Conservation (phyloP, 2,113 vertebrate species). For the Dunckerocampus dactyliophorus region DNA sequence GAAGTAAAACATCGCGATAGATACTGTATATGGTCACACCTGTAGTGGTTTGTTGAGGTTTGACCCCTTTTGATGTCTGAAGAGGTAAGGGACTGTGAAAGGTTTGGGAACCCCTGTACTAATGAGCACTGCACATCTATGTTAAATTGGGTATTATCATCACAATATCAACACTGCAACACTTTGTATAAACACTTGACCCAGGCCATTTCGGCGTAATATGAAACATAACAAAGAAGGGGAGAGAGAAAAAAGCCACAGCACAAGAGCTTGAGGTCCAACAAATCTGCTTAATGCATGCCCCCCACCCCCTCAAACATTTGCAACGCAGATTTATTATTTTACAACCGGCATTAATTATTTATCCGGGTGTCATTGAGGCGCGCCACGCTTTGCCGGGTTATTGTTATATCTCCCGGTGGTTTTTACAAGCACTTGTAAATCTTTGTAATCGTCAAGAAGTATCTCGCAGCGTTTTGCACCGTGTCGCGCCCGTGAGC, state of each 20-base stretch:
- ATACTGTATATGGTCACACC: too few species aligned
- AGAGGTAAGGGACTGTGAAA: too few species aligned
- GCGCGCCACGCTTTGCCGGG: background rate
- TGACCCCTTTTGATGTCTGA: too few species aligned
- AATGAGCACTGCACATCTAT: too few species aligned
- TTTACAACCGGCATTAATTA: slow-evolving; percentile 4
- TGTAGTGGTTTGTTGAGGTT: too few species aligned
- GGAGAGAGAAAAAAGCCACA: background rate
- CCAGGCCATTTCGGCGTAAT: background rate
- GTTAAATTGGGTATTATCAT: background rate
- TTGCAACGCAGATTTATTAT: slow-evolving; percentile 3
- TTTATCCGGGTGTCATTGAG: slow-evolving; percentile 4
- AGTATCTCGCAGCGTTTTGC: background rate
- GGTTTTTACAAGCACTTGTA: slow-evolving; percentile 3
- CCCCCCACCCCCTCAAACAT: background rate
- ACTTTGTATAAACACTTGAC: background rate
- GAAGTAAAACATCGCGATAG: too few species aligned
- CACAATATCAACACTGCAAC: background rate
- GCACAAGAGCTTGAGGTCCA: slow-evolving; percentile 1
- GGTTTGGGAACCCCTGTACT: too few species aligned
- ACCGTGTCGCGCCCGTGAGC: background rate
- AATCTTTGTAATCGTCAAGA: slow-evolving; percentile 9
- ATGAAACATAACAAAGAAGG: background rate
- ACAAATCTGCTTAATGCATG: background rate
- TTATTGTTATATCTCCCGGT: background rate